Conservation (phyloP, 37 sponge, comb jelly and placozoan species). For the Diacarnus erythraeanus region DNA sequence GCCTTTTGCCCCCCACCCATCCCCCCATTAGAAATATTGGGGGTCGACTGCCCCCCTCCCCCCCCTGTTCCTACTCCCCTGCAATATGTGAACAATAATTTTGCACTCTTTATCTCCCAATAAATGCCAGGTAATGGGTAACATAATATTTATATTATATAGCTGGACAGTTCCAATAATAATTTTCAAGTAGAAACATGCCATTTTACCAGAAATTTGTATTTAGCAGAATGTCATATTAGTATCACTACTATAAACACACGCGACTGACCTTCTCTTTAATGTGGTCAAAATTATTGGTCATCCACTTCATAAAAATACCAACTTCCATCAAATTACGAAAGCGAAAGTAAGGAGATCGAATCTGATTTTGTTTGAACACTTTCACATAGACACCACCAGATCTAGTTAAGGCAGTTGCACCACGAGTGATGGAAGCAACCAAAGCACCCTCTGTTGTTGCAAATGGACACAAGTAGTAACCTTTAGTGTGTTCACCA, state of each 20-base stretch:
- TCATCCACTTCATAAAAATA: conserved; percentile 43
- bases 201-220: background rate
- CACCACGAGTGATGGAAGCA: conserved; percentile 79
- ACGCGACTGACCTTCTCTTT: conserved; percentile 19
- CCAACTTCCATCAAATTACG: conserved; percentile 41
- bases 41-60: no score
- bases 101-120: no score
- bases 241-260: no score
- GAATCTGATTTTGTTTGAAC: conserved; percentile 27
- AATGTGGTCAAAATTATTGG: conserved; percentile 11
- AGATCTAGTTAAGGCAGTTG: conserved; percentile 52
- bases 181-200: no score
- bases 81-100: no score
- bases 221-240: background rate
- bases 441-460: conserved; percentile 80
- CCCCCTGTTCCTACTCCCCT: no score
- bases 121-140: no score
- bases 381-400: conserved; percentile 56
- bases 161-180: no score
- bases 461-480: conserved; percentile 69
- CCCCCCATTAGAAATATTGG: no score
- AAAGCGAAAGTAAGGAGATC: conserved; percentile 49
- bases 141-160: no score
- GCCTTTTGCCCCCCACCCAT: no score
- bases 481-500: conserved; percentile 59